Base-by-base conservation (phyloP, 2,113 vertebrate species). In the Coracopsis vasa region DNA sequence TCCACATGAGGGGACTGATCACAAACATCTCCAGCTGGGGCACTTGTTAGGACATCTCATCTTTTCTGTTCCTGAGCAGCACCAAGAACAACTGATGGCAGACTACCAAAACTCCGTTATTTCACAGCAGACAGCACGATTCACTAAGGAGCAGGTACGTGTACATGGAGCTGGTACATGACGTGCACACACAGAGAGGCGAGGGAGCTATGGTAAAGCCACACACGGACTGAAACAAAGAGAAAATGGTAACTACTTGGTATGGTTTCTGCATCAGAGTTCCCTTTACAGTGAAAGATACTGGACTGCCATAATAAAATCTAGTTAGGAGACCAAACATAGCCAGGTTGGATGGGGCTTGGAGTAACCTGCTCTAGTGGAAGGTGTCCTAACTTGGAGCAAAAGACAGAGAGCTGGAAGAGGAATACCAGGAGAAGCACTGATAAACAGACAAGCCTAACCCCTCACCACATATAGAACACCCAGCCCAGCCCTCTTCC, bases 151-250 rank as follows among this genome's bases (percentile, higher is more conserved):
- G 23, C 0, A 58, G 62, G 24, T 23, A 67, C 0, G 1, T n/a
- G 71, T 8, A 17, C 10, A 27, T 28, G 62, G 77, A 39, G 1
- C 21, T 9, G 6, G 86, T 3, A 19, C 0, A 2, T 3, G 58
- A 60, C 24, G 7, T 3, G 28, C 69, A 19, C 1, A 4, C 42
- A 33, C 28, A 23, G 0, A 25, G 31, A 39, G n/a, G 8, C 28
- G 65, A 50, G 13, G 27, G 39, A 84, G 41, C 16, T 47, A 9
- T 2, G 2, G 7, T 28, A 88, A 61, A 84, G 12, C 44, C 82
- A 44, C 17, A 11, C 31, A 10, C 2, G 20, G 47, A 51, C 15
- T 73, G n/a, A 74, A 48, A 53, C 3, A 51, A 48, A n/a, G 28
- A 25, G 12, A 33, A 11, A 71, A 33, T 1, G 0, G 31, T 13